Conservation (phyloP, 2,113 vertebrate species). For the Solea solea region DNA sequence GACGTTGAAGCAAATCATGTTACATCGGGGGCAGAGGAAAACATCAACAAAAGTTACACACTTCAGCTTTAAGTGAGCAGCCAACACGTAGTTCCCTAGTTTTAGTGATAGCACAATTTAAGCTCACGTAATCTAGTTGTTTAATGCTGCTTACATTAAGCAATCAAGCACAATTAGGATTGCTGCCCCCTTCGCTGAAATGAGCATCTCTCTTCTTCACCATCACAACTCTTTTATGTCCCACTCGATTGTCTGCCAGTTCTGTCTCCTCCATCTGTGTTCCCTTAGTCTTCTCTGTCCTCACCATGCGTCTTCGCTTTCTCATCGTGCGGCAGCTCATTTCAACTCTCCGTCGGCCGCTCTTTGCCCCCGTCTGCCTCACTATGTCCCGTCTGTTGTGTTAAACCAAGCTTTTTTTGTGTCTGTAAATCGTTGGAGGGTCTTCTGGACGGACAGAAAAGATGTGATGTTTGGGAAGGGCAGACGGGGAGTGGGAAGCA, state of each 20-base stretch:
- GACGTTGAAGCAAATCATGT: too few species aligned
- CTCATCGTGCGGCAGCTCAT: conserved; percentile 9
- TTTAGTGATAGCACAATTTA: too few species aligned
- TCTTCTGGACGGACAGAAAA: background rate
- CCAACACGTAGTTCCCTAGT: too few species aligned
- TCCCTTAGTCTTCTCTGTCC: conserved; percentile 44
- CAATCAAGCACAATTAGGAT: background rate
- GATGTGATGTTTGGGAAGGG: conserved; percentile 20
- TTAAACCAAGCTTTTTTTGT: conserved; percentile 24
- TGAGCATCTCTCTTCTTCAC: conserved; percentile 41
- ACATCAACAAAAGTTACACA: too few species aligned
- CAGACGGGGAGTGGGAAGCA: conserved; percentile 4
- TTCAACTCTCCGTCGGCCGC: conserved; percentile 17
- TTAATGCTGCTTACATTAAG: too few species aligned
- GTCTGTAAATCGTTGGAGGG: conserved; percentile 2
- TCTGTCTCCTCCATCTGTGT: conserved; percentile 60
- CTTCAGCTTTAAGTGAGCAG: too few species aligned
- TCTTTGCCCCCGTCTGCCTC: conserved; percentile 35
- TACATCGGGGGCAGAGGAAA: too few species aligned
- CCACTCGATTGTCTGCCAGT: conserved; percentile 49
- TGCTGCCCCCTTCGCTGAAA: conserved; percentile 24
- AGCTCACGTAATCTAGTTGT: too few species aligned
- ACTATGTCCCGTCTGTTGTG: conserved; percentile 64
- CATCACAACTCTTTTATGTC: conserved; percentile 30
- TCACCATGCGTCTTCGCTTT: conserved; percentile 30